Percentiles rank a stretch among this genome's conserved stretches.
These are phyloP conservation scores for Romanogobio albipinnatus DNA, from an alignment of 2,113 vertebrate species.

Conservation along the genomic window DNA sequence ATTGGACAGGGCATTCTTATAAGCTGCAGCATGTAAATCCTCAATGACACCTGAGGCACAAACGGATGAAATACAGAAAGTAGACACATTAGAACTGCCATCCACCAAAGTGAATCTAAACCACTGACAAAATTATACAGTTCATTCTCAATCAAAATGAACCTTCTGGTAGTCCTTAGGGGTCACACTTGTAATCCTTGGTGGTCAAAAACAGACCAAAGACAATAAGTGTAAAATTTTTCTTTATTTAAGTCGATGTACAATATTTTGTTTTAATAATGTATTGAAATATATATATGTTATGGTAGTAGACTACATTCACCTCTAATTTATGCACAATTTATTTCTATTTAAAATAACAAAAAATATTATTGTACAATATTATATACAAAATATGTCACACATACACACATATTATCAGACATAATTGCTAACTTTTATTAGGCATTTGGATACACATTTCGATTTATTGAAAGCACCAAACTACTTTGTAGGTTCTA, in stretches of 20 bases:
- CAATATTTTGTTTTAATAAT: too few relatives aligned
- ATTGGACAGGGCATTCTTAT: slow-evolving; percentile 87
- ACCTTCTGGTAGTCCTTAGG: not conserved
- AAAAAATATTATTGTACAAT: not conserved
- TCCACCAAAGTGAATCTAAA: not conserved
- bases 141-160: not conserved
- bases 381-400: not conserved
- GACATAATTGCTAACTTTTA: not conserved
- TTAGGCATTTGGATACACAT: not conserved
- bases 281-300: not conserved
- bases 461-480: not conserved
- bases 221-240: not conserved
- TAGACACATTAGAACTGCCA: not conserved
- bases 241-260: not conserved
- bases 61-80: not conserved
- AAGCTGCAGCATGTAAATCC: slow-evolving; percentile 87
- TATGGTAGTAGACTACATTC: not conserved
- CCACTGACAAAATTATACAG: not conserved
- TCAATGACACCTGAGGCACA: slow-evolving; percentile 83
- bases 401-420: not conserved
- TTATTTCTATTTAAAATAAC: not conserved
- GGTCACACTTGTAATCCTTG: not conserved
- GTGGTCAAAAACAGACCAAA: not conserved
- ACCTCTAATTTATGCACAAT: not conserved
- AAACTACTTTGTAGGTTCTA: not conserved